Conservation (phyloP, 2,888 invertebrate genomes). For the Tachina grossa region DNA sequence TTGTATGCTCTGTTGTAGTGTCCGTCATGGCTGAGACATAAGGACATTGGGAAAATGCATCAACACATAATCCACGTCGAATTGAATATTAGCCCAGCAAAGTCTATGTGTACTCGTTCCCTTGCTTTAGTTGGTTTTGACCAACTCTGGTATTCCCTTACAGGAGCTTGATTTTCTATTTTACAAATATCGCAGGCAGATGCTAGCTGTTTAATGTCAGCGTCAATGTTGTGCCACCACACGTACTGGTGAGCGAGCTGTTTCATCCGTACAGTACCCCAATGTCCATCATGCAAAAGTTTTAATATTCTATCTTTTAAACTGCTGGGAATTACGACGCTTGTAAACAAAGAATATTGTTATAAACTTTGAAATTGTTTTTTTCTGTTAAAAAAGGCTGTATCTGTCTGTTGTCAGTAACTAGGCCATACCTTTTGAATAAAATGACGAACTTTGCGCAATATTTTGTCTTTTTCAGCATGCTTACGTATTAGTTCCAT, state of each 20-base stretch:
- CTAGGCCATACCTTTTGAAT: conserved; percentile 41
- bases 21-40: background rate
- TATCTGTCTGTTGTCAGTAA: background rate
- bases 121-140: background rate
- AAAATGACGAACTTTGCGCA: conserved; percentile 13
- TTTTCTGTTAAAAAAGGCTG: conserved; percentile 7
- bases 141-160: conserved; percentile 1
- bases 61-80: conserved; percentile 4
- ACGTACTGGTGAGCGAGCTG: no score
- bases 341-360: background rate
- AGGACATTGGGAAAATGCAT: background rate
- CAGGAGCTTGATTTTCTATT: background rate
- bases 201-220: conserved; percentile 19
- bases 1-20: background rate
- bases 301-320: background rate
- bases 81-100: conserved; percentile 2
- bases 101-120: conserved; percentile 5
- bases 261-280: conserved; percentile 12
- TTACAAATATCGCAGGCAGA: no score
- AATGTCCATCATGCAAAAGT: conserved; percentile 36
- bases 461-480: conserved; percentile 8
- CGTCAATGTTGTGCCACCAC: no score
- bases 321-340: conserved; percentile 8
- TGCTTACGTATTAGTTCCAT: conserved; percentile 10
- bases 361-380: background rate